A percentile compares a stretch with the other conserved stretches of the same genome.
phyloP scores from a whole-genome alignment of 2,888 invertebrate species.

The Pheosia gnoma region DNA sequence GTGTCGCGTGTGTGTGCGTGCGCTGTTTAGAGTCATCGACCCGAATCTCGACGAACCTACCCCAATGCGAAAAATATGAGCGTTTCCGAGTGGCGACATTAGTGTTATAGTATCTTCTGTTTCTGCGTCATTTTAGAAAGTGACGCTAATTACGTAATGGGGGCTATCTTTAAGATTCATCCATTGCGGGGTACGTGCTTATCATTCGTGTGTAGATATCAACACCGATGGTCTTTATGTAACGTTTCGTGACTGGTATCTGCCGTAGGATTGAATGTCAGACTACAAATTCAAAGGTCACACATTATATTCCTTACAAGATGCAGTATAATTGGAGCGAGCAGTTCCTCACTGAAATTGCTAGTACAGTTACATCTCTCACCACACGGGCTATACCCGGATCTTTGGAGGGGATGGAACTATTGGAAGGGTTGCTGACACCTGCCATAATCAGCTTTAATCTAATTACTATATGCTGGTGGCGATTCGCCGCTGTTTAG shows the following conservation, averaged over 20 bases:
- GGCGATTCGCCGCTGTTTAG: no score
- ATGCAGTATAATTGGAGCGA: no score
- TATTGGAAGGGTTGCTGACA: no score
- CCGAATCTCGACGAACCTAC: conserved; percentile 73
- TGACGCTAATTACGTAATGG: conserved; percentile 12
- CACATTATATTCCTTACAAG: no score
- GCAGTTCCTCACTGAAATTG: no score
- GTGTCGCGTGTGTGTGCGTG: conserved; percentile 42
- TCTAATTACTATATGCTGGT: no score
- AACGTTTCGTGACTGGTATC: neutral
- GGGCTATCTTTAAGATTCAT: conserved; percentile 9
- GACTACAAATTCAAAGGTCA: no score
- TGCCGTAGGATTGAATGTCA: neutral
- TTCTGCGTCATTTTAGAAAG: conserved; percentile 31
- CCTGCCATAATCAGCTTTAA: no score
- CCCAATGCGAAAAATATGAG: conserved; percentile 73
- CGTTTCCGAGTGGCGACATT: conserved; percentile 27
- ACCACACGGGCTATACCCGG: no score
- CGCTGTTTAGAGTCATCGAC: conserved; percentile 68
- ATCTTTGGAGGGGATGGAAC: no score
- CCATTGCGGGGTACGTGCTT: conserved; percentile 11
- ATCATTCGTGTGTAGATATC: neutral
- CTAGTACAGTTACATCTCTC: no score
- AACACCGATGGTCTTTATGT: neutral
- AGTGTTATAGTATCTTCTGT: conserved; percentile 24